A percentile compares a stretch with the other conserved stretches of the same genome.
Evolutionary conservation across 2,888 invertebrate genomes (phyloP).

Genomic region (Eurytoma adleriae): DNA sequence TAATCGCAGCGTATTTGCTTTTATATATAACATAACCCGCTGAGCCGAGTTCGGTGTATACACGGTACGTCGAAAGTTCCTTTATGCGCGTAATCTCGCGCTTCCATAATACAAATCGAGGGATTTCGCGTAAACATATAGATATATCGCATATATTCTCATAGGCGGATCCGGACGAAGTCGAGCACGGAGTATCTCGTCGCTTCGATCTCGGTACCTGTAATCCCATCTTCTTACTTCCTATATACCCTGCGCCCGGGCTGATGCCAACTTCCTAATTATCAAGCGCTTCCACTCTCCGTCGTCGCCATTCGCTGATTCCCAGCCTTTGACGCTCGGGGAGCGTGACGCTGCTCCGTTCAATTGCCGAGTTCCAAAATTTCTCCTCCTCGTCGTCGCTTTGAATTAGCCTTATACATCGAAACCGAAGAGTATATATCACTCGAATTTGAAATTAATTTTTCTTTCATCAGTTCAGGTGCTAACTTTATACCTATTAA

Average conservation of each 20-base stretch:
- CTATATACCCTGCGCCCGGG: neutral
- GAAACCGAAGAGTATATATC: too few relatives aligned
- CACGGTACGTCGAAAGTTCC: conserved; percentile 28
- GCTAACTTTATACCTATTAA: too few relatives aligned
- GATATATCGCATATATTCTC: neutral
- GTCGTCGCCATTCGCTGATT: neutral
- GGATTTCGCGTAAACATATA: neutral
- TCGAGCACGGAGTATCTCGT: neutral
- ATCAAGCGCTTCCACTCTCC: conserved; percentile 3
- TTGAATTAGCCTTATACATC: too few relatives aligned
- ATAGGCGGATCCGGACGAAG: neutral
- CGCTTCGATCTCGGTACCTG: neutral
- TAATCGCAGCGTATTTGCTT: conserved; percentile 37
- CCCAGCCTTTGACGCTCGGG: too few relatives aligned
- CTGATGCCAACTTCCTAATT: conserved; percentile 49
- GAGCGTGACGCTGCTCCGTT: too few relatives aligned
- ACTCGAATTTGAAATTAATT: too few relatives aligned
- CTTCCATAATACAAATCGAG: conserved; percentile 27
- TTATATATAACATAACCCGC: neutral
- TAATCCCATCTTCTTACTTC: conserved; percentile 39
- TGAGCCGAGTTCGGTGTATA: neutral
- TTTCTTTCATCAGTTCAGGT: too few relatives aligned
- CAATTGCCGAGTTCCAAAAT: too few relatives aligned
- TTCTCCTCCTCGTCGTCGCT: too few relatives aligned
- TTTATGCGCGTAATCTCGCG: conserved; percentile 41